Base-by-base conservation (phyloP, 2,113 vertebrate species). In the Spea multiplicata region DNA sequence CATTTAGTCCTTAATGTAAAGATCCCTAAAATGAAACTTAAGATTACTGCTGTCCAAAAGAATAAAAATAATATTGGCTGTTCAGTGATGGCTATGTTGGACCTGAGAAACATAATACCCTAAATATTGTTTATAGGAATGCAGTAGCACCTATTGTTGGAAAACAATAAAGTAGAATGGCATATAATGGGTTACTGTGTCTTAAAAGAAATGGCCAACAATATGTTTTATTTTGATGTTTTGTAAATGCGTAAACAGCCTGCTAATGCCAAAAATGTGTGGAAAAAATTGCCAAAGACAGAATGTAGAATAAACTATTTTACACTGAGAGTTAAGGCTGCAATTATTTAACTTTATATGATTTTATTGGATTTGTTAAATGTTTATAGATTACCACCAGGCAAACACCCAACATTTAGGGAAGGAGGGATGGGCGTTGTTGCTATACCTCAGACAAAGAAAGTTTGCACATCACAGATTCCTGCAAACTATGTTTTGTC, bases 211-310 rank as follows among this genome's bases (percentile, higher is more conserved):
- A 45, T 55, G 46, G 49, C 64, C 30, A 46, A 12, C 55, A 30
- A 30, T 2, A 50, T 74, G 73, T 74, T 65, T 44, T 66, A 10
- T 53, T 66, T 49, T 73, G 70, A 8, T 49, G 49, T 49, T 9
- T n/a, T 50, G 13, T 79, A 49, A 55, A 66, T 79, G 70, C 73
- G 47, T 73, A 59, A 67, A 79, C 49, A 79, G 73, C 73, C 77
- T 79, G 71, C 70, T 79, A 59, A 79, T 79, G 77, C 77, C 77
- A 79, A 79, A 79, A 73, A 73, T 67, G 50, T 70, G 62, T 79
- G 77, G 50, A 67, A 79, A 73, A 73, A 47, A 59, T 73, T 79
- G 77, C 77, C 77, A 79, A 79, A 79, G 77, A 72, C 72, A 70
- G 62, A 78, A 79, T 73, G 77, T 73, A 65, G 62, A 72, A 73